Evolutionary conservation across 2,888 invertebrate genomes (phyloP).

Genomic region (Sinhomidia bicolor): DNA sequence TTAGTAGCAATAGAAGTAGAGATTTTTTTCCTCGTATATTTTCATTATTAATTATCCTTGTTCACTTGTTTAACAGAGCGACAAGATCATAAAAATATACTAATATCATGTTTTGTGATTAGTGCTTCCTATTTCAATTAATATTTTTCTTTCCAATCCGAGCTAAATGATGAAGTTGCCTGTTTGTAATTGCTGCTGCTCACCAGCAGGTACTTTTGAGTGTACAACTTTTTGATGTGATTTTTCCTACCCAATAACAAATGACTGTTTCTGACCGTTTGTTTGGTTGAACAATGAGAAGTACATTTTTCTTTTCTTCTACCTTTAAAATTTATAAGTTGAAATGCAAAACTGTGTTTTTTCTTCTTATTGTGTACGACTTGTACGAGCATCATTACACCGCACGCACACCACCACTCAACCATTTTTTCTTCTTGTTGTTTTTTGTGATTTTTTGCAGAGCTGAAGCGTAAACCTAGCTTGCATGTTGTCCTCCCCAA

Average conservation of each 20-base stretch:
- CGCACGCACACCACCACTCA: background rate
- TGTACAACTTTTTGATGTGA: background rate
- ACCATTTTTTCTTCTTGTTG: constrained; percentile 36
- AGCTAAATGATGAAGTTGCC: constrained; percentile 67
- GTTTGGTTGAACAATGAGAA: background rate
- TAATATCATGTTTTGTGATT: background rate
- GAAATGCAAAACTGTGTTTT: too few species aligned
- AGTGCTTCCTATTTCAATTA: background rate
- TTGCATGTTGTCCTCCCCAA: constrained; percentile 84
- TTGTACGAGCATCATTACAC: background rate
- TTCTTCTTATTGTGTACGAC: too few species aligned
- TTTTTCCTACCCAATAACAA: too few species aligned
- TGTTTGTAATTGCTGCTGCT: constrained; percentile 69
- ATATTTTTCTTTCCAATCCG: too few species aligned
- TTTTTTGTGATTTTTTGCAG: constrained; percentile 80
- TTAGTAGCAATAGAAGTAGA: background rate
- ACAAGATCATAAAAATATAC: background rate
- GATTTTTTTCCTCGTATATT: background rate
- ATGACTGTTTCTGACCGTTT: background rate
- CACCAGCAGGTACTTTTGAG: constrained; percentile 39
- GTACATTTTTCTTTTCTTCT: too few species aligned
- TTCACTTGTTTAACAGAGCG: background rate
- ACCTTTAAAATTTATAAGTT: too few species aligned
- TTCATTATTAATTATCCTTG: background rate
- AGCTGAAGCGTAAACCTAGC: constrained; percentile 83